Evolutionary conservation across 2,113 vertebrate genomes (phyloP).

Genomic region (Podarcis muralis): DNA sequence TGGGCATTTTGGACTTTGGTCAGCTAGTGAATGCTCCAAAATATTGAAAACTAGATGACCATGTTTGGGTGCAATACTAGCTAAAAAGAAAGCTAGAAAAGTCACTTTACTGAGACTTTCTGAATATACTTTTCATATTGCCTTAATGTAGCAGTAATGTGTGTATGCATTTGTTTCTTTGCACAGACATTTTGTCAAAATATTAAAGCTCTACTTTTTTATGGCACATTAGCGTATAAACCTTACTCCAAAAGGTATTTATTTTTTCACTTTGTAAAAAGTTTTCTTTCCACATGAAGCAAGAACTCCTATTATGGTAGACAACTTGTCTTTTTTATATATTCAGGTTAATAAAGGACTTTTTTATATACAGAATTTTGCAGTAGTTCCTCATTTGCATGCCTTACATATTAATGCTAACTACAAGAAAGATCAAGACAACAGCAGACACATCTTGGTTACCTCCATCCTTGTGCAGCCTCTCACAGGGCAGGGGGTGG

Average conservation of each 20-base stretch:
- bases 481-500: too few species aligned
- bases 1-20: constrained; percentile 76
- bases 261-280: constrained; percentile 90
- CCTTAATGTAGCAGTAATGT: constrained; percentile 97
- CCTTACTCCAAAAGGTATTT: constrained; percentile 88
- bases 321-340: constrained; percentile 84
- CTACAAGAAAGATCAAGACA: too few species aligned
- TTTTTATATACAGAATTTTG: constrained; percentile 37
- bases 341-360: constrained; percentile 85
- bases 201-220: constrained; percentile 87
- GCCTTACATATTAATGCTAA: background rate
- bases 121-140: constrained; percentile 87
- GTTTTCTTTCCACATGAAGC: constrained; percentile 96
- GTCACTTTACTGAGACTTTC: constrained; percentile 96
- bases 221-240: constrained; percentile 85
- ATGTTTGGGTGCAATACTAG: constrained; percentile 90
- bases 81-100: constrained; percentile 83
- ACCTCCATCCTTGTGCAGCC: too few species aligned
- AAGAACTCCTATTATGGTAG: constrained; percentile 87
- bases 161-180: constrained; percentile 92
- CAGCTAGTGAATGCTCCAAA: constrained; percentile 75
- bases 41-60: constrained; percentile 80
- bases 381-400: background rate
- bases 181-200: constrained; percentile 89
- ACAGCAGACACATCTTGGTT: too few species aligned